Conservation (phyloP, 2,888 invertebrate genomes). For the Chorisops tibialis region DNA sequence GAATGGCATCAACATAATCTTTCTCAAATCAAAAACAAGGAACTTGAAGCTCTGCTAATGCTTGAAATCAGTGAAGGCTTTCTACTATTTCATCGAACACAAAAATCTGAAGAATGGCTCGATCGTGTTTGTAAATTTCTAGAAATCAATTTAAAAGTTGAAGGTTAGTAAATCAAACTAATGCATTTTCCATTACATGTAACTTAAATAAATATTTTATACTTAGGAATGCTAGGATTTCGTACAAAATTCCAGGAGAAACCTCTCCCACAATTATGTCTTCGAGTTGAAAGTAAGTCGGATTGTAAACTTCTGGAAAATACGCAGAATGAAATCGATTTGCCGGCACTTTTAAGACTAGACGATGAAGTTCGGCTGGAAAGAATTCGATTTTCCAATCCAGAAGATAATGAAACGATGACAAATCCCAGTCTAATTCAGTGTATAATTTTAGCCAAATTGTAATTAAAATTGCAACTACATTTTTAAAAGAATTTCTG, state of each 20-base stretch:
- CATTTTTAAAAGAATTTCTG: not conserved
- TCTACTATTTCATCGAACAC: conserved; percentile 69
- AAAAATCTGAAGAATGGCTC: conserved; percentile 67
- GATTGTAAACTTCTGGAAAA: conserved; percentile 53
- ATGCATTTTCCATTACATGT: not conserved
- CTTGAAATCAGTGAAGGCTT: conserved; percentile 64
- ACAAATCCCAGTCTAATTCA: conserved; percentile 70
- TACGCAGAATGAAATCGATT: conserved; percentile 54
- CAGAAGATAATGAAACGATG: conserved; percentile 53
- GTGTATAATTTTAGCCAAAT: conserved; percentile 71
- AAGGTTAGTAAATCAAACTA: conserved; percentile 53
- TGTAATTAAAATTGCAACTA: conserved; percentile 56
- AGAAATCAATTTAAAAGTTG: conserved; percentile 66
- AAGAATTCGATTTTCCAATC: conserved; percentile 67
- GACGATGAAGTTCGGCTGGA: conserved; percentile 87
- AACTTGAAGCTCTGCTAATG: conserved; percentile 53
- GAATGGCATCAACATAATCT: conserved; percentile 38
- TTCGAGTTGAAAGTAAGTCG: conserved; percentile 59
- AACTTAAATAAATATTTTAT: conserved; percentile 36
- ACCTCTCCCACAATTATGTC: conserved; percentile 75
- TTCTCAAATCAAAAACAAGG: conserved; percentile 44
- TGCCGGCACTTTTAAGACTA: conserved; percentile 67
- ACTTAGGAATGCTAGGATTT: conserved; percentile 65
- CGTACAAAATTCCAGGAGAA: conserved; percentile 86
- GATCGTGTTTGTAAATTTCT: conserved; percentile 61